Percentiles rank a stretch among this genome's conserved stretches.
Conservation (phyloP, 2,797 vertebrate species). For the Geotrypetes seraphini region DNA sequence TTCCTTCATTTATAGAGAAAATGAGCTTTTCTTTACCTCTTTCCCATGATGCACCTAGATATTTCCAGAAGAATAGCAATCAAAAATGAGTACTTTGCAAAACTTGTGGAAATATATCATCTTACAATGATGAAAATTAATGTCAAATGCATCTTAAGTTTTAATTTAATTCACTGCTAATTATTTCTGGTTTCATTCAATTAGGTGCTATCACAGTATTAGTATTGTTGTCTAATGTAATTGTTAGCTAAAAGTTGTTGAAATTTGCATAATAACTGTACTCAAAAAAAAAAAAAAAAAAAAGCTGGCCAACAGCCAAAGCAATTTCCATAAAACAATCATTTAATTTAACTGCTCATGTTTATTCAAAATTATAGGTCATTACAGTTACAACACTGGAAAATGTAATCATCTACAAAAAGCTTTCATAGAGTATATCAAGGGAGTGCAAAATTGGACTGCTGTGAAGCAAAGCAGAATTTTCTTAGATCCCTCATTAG, state of each 20-base stretch:
- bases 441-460: not conserved
- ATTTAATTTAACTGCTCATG: slow-evolving; percentile 21
- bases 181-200: slow-evolving; percentile 4
- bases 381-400: slow-evolving; percentile 9
- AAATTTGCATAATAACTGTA: slow-evolving; percentile 13
- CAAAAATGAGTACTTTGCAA: not conserved
- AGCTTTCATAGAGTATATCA: not conserved
- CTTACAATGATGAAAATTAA: not conserved
- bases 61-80: not conserved
- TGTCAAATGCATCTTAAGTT: not conserved
- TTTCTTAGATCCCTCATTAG: not conserved
- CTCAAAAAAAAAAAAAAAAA: too few species aligned
- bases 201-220: not conserved
- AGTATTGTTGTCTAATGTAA: slow-evolving; percentile 9
- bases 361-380: slow-evolving; percentile 26
- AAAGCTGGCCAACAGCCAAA: slow-evolving; percentile 5
- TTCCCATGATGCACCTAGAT: accelerated
- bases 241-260: slow-evolving; percentile 18
- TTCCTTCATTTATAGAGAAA: not conserved
- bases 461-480: not conserved
- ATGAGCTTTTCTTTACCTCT: too few species aligned
- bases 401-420: slow-evolving; percentile 1
- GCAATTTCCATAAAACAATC: slow-evolving; percentile 21
- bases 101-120: not conserved
- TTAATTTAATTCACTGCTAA: not conserved